phyloP scores from a whole-genome alignment of 2,113 vertebrate species.

The Thunnus thynnus region DNA sequence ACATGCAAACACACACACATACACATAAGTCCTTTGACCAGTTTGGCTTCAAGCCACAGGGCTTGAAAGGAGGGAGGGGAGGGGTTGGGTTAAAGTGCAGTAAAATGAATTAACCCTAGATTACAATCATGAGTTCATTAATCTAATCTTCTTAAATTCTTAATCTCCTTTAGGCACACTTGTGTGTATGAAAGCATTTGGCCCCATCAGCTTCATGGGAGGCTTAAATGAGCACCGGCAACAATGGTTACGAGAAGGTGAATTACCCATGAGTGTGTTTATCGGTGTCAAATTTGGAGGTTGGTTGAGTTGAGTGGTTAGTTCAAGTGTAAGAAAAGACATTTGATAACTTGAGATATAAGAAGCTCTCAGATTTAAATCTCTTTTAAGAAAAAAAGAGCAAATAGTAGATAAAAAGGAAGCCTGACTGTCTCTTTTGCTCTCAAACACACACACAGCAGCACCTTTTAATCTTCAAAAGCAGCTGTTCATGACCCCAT shows the following conservation, averaged over 20 bases:
- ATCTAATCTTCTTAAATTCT: slow-evolving; percentile 75
- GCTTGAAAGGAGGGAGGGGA: slow-evolving; percentile 7
- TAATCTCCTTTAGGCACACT: slow-evolving; percentile 72
- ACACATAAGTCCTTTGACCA: slow-evolving; percentile 25
- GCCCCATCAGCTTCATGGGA: slow-evolving; percentile 30
- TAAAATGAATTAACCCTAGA: slow-evolving; percentile 78
- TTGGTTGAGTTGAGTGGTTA: background rate
- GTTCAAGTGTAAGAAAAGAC: background rate
- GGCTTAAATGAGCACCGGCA: background rate
- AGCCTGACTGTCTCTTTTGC: background rate
- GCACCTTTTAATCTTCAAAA: slow-evolving; percentile 67
- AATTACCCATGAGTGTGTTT: slow-evolving; percentile 26
- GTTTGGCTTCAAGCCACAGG: slow-evolving; percentile 56
- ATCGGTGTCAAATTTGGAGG: slow-evolving; percentile 35
- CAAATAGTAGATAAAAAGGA: slow-evolving; percentile 31
- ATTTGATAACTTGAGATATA: slow-evolving; percentile 11
- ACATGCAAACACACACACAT: slow-evolving; percentile 41
- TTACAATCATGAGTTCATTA: slow-evolving; percentile 81
- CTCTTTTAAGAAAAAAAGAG: slow-evolving; percentile 25
- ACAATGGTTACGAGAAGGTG: slow-evolving; percentile 38
- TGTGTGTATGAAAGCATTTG: slow-evolving; percentile 73
- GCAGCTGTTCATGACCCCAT: slow-evolving; percentile 63
- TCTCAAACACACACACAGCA: slow-evolving; percentile 24
- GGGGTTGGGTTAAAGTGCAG: slow-evolving; percentile 55
- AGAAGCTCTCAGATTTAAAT: slow-evolving; percentile 19